Base-by-base conservation (phyloP, 2,888 invertebrate species). In the Spodoptera picta region DNA sequence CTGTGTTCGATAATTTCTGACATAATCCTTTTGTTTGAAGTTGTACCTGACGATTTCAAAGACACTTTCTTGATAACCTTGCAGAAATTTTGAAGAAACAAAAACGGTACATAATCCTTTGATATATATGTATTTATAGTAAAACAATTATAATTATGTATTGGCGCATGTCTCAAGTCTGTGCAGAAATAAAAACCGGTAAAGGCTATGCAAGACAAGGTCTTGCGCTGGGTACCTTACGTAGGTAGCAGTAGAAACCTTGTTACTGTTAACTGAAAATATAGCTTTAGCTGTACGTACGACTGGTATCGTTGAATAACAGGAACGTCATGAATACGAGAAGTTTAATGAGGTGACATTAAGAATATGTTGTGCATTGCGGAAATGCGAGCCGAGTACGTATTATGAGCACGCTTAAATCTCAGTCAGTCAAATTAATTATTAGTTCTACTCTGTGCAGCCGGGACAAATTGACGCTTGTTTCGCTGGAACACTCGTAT, bases 371-470 rank as follows among this genome's bases (percentile, higher is more conserved):
- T 77, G 52, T 74, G 76, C 78, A 68, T 74, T 73, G 73, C 62
- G 73, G 68, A 78, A 75, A 75, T 72, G 71, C 46, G 68, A 75
- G 60, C 73, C 60, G 51, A 55, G 65, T 70, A 36, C 36, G 36
- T 36, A 65, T 77, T 78, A 77, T 75, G 60, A 68, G 65, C 60
- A 60, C 57, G 68, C 71, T 79, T 76, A 73, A 78, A 76, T 76
- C 76, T 76, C 74, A 73, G 73, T 71, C 71, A 76, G 65, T 76
- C 74, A 74, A 72, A 78, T 79, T 74, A 74, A 74, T 76, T 71
- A 76, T 76, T 79, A 74, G 78, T 79, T 74, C 69, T 69, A 64
- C 67, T 74, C 50, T 60, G 69, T 78, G 69, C 74, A 76, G 52
- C 63, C 65, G 65, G 60, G 63, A 79, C 71, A 74, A 77, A 77